Evolutionary conservation across 2,888 invertebrate genomes (phyloP).

Genomic region (Drosophila recens): DNA sequence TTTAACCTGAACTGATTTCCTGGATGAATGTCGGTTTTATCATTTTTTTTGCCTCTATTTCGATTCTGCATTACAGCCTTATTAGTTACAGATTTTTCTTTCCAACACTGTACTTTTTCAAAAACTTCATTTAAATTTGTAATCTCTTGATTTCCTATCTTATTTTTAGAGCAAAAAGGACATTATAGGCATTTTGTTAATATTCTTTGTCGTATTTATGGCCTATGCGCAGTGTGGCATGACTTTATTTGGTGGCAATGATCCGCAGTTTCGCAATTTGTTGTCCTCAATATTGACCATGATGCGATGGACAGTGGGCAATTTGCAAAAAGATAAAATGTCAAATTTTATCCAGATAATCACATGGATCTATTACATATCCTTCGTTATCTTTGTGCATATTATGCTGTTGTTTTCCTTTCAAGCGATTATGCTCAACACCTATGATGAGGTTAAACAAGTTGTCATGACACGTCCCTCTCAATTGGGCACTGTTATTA

Average conservation of each 20-base stretch:
- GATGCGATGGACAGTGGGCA: conserved; percentile 38
- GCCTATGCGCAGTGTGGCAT: conserved; percentile 52
- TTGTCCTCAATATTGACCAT: conserved; percentile 37
- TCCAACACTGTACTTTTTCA: too few species aligned
- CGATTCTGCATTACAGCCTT: too few species aligned
- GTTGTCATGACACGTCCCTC: neutral
- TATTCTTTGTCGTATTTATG: conserved; percentile 40
- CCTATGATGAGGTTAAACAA: conserved; percentile 36
- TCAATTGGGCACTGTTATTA: conserved; percentile 1
- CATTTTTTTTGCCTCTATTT: too few species aligned
- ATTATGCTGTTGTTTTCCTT: conserved; percentile 48
- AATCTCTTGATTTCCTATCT: neutral
- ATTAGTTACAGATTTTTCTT: too few species aligned
- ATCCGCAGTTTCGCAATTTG: conserved; percentile 31
- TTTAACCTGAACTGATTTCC: too few species aligned
- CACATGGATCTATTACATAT: conserved; percentile 40
- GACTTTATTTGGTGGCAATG: conserved; percentile 41
- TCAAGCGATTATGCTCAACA: conserved; percentile 48
- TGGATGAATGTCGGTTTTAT: too few species aligned
- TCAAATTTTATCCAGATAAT: neutral
- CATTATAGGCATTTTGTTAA: conserved; percentile 44
- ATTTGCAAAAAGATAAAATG: conserved; percentile 25
- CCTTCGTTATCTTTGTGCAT: conserved; percentile 50
- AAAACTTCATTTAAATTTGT: too few species aligned
- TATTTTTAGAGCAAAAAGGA: conserved; percentile 48